phyloP scores from a whole-genome alignment of 2,888 invertebrate genomes.

The Melangyna quadrimaculata region DNA sequence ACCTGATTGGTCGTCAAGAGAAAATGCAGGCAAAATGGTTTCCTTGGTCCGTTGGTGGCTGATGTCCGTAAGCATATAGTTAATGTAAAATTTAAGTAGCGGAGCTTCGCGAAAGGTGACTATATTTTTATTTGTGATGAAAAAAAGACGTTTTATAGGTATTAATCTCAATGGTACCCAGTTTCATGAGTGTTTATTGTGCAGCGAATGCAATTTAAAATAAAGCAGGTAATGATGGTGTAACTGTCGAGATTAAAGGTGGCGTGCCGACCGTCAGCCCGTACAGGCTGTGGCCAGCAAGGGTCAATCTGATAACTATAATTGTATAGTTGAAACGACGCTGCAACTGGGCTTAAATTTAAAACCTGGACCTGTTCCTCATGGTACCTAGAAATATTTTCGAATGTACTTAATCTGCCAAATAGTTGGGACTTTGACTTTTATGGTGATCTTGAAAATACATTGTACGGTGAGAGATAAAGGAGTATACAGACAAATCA shows the following conservation, averaged over 20 bases:
- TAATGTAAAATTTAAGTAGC: slow-evolving; percentile 17
- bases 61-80: neutral
- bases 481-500: too few species aligned
- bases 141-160: neutral
- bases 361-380: too few species aligned
- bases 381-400: too few species aligned
- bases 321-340: neutral
- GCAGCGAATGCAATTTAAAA: slow-evolving; percentile 39
- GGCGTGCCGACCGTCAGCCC: neutral
- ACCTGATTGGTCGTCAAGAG: neutral
- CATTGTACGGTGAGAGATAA: too few species aligned
- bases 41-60: neutral
- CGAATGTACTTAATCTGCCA: too few species aligned
- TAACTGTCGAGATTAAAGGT: slow-evolving; percentile 45
- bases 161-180: neutral
- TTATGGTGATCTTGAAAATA: too few species aligned
- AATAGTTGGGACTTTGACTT: too few species aligned
- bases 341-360: neutral
- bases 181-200: slow-evolving; percentile 19
- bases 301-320: neutral
- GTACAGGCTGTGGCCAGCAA: neutral
- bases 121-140: neutral
- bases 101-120: neutral
- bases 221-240: slow-evolving; percentile 19
- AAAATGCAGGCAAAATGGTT: neutral